phyloP scores from a whole-genome alignment of 2,888 invertebrate genomes.

The Athetis lepigone region DNA sequence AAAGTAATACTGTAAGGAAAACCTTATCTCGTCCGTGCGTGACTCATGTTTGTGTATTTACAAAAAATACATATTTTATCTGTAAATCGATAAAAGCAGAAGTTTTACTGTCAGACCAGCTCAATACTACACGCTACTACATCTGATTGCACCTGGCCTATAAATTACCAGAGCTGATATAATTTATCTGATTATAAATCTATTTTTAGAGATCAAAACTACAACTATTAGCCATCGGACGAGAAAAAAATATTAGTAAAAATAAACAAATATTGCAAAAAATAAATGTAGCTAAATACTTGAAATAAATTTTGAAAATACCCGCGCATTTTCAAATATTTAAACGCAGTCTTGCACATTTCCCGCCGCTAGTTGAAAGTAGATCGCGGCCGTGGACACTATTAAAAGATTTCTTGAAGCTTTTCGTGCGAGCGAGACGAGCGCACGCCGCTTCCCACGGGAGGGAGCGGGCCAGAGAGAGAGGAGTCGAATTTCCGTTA shows the following conservation, averaged over 20 bases:
- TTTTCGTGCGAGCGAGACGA: constrained; percentile 88
- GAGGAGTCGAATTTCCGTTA: constrained; percentile 92
- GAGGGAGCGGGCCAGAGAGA: constrained; percentile 88
- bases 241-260: constrained; percentile 15
- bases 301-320: constrained; percentile 51
- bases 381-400: constrained; percentile 91
- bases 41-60: constrained; percentile 86
- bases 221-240: constrained; percentile 31
- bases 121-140: constrained; percentile 57
- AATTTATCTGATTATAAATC: constrained; percentile 75
- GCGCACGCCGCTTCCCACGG: constrained; percentile 81
- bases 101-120: constrained; percentile 57
- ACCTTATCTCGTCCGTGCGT: constrained; percentile 80
- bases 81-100: constrained; percentile 66
- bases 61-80: constrained; percentile 71
- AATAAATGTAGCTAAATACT: constrained; percentile 21
- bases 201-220: constrained; percentile 75
- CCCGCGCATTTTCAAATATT: constrained; percentile 77
- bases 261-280: constrained; percentile 31
- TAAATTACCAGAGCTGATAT: constrained; percentile 68
- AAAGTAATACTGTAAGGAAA: constrained; percentile 70
- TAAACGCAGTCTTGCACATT: constrained; percentile 79
- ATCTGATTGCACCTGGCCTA: constrained; percentile 66
- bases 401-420: constrained; percentile 91
- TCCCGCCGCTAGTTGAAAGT: constrained; percentile 90